A percentile compares a stretch with the other conserved stretches of the same genome.
Conservation (phyloP, 2,888 invertebrate genomes). For the Drosophila stalkeri region DNA sequence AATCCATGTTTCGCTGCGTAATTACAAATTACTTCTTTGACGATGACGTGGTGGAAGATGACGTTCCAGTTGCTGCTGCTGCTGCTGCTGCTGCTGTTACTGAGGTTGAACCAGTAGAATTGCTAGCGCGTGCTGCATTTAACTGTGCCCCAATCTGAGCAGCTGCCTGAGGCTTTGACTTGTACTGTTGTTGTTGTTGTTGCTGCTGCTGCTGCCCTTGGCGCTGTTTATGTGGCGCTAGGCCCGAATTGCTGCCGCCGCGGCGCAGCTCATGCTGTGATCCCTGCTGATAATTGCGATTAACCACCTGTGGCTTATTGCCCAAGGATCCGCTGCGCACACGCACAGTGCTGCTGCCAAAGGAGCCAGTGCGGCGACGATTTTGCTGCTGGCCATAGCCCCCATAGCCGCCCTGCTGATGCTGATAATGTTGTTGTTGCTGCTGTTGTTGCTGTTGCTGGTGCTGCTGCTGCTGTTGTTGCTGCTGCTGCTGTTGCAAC, state of each 20-base stretch:
- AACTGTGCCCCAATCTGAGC: conserved; percentile 64
- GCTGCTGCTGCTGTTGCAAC: conserved; percentile 79
- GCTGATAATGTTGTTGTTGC: conserved; percentile 63
- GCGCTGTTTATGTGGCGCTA: conserved; percentile 72
- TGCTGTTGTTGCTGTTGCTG: conserved; percentile 66
- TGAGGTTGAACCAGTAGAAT: conserved; percentile 41
- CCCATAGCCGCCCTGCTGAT: conserved; percentile 64
- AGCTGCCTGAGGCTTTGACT: conserved; percentile 62
- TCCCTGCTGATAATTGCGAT: conserved; percentile 83
- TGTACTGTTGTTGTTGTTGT: conserved; percentile 54
- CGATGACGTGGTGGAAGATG: conserved; percentile 64
- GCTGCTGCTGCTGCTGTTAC: conserved; percentile 7
- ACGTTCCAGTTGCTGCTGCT: conserved; percentile 22
- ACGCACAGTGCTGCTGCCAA: conserved; percentile 83
- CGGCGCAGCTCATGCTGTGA: conserved; percentile 81
- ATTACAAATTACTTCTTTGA: conserved; percentile 63
- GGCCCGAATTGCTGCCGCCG: conserved; percentile 81
- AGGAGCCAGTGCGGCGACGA: conserved; percentile 84
- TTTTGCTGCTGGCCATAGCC: conserved; percentile 73
- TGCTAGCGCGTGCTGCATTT: conserved; percentile 57
- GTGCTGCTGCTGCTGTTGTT: conserved; percentile 77
- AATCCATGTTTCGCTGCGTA: conserved; percentile 48
- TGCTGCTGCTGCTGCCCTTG: conserved; percentile 60
- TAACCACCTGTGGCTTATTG: conserved; percentile 84
- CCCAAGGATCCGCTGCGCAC: conserved; percentile 85